Evolutionary conservation across 35 echinoderm and acorn worm genomes (phyloP).

Genomic region (Ophiothrix spiculata): DNA sequence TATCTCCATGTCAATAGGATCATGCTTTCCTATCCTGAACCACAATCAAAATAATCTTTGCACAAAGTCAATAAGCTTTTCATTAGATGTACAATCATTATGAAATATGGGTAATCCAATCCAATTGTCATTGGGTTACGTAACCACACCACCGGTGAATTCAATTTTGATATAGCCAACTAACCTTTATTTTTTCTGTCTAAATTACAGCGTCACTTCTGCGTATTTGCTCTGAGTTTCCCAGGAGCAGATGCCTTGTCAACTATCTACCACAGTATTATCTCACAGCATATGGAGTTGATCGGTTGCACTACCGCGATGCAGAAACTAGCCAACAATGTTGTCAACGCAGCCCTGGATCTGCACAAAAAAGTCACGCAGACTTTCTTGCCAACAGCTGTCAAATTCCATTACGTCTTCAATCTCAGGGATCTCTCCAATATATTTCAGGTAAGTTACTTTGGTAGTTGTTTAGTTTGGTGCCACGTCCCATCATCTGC

Average conservation of each 20-base stretch:
- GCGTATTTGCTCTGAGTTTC: conserved; percentile 95
- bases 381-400: conserved; percentile 94
- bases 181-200: neutral
- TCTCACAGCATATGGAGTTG: conserved; percentile 65
- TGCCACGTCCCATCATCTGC: too few species aligned
- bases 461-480: too few species aligned
- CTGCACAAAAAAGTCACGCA: conserved; percentile 92
- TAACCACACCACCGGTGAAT: neutral
- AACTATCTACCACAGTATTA: conserved; percentile 95
- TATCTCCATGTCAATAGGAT: too few species aligned
- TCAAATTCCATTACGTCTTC: conserved; percentile 99
- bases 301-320: conserved; percentile 36
- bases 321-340: conserved; percentile 70
- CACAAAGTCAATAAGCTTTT: too few species aligned
- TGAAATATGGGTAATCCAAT: neutral
- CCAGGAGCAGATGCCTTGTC: conserved; percentile 83
- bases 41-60: too few species aligned
- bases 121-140: neutral
- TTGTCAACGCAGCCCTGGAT: conserved; percentile 74
- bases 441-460: conserved; percentile 94
- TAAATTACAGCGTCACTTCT: conserved; percentile 83
- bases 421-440: conserved; percentile 95
- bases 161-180: neutral
- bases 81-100: too few species aligned
- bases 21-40: too few species aligned